Base-by-base conservation (phyloP, 2,113 vertebrate genomes). In the Ailurus styani region DNA sequence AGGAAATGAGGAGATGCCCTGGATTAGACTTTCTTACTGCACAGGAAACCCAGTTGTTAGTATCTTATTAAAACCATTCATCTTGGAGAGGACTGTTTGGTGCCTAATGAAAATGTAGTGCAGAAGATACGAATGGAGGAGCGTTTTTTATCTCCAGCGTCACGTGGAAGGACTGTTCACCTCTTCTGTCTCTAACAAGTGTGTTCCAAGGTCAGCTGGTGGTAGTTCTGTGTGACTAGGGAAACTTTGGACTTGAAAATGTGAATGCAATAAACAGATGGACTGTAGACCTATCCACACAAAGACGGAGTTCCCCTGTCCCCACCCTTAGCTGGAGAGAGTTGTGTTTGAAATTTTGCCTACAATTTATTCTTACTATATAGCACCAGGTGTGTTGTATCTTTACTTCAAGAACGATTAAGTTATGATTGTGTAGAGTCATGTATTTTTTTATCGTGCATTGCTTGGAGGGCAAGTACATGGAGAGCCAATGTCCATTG, bases 41-140 rank as follows among this genome's bases (percentile, higher is more conserved):
- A 21, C 34, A 87, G 60, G 42, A 52, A 85, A 79, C 31, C 7
- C 40, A 77, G 23, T n/a, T 50, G 17, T 82, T 93, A 23, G 3
- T 81, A 23, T 90, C 73, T 98, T 93, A 45, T 87, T 95, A 50
- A 91, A 90, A 89, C 10, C 13, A 62, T 62, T 90, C 8, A 40
- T 85, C 60, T 78, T 62, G 0, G 15, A 91, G 27, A 94, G 62
- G 93, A 89, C 97, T 18, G 5, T 95, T 60, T 23, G 10, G 42
- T 93, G 23, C 73, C 91, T 87, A 45, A 79, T 81, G 52, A 72
- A 25, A 57, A 6, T 34, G 7, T 10, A 4, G 54, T 95, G 31
- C 88, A 57, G 84, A 84, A 91, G 83, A 31, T 40, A 25, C 23
- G 64, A 62, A 60, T 73, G 95, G n/a, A 9, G 60, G 66, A 94